A percentile compares a stretch with the other conserved stretches of the same genome.
phyloP scores from a whole-genome alignment of 2,888 invertebrate genomes.

The Ichneumoninae sp. region DNA sequence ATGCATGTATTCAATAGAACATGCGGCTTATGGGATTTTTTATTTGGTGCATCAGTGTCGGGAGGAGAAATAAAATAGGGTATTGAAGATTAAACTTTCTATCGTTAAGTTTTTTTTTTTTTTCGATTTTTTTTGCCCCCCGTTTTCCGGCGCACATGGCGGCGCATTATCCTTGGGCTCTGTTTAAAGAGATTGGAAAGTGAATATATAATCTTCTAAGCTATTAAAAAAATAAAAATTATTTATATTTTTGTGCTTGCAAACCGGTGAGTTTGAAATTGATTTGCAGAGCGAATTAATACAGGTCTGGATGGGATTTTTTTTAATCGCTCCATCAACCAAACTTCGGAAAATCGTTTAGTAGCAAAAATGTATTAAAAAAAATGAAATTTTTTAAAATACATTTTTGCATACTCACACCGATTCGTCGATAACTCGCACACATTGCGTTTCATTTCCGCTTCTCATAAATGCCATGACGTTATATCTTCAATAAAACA shows the following conservation, averaged over 20 bases:
- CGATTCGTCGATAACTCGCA: conserved; percentile 9
- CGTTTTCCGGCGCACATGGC: conserved; percentile 32
- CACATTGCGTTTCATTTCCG: conserved; percentile 47
- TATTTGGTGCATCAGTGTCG: conserved; percentile 29
- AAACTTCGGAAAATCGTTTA: too few relatives aligned
- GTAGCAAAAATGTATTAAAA: neutral
- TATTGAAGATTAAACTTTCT: conserved; percentile 57
- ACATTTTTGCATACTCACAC: neutral
- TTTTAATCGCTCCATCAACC: too few relatives aligned
- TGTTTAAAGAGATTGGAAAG: conserved; percentile 60
- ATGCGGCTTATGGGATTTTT: conserved; percentile 11
- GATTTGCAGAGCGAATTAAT: conserved; percentile 33
- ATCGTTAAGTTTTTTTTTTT: conserved; percentile 27
- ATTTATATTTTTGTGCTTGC: neutral
- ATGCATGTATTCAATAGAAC: conserved; percentile 26
- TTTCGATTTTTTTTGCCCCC: neutral
- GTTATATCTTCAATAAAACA: conserved; percentile 22
- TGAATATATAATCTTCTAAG: conserved; percentile 43
- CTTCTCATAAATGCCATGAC: conserved; percentile 32
- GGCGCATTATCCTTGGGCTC: conserved; percentile 42
- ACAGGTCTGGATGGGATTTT: neutral
- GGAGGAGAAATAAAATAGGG: conserved; percentile 29
- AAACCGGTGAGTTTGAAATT: neutral
- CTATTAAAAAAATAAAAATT: neutral
- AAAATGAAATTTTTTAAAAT: neutral